Evolutionary conservation across 2,888 invertebrate species (phyloP), one percentile per base, ranked within the genome.

Genomic region (Megastigmus dorsalis): DNA sequence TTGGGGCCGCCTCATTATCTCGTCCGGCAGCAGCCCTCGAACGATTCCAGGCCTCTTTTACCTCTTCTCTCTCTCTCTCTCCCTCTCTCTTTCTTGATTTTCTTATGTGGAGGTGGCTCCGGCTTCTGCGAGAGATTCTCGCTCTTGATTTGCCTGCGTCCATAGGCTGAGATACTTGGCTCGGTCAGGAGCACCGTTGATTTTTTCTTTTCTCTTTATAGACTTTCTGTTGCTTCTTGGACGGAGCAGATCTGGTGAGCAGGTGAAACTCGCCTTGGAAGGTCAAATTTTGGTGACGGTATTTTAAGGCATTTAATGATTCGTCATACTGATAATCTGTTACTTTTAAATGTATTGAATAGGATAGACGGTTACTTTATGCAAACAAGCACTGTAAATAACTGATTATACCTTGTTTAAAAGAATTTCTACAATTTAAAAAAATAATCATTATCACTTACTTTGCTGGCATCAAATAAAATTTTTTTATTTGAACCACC

Each of bases 1-100:
- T 57, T 18, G 62, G 54, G 55, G 10, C 59, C 57, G 50, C 72
- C 68, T 71, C 76, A 70, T 76, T 77, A 77, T 69, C 74, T 70
- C 30, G 13, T 6, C 57, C 7, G 30, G 74, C 74, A 68, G 74
- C 62, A 65, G 55, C 67, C 38, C 33, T 75, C 43, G n/a, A n/a
- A n/a, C n/a, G n/a, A n/a, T n/a, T 55, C 60, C 57, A 33, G 33
- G 30, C 7, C 26, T 45, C 3, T 57, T 36, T 60, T 52, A n/a
- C n/a, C n/a, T n/a, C 15, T 67, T 71, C 59, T 45, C 54, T 48
- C 54, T 71, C 38, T 66, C 30, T 62, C 2, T 33, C 48, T 77
- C 26, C 54, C 62, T n/a, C 5, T 10, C 15, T 60, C 48, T 55
- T 55, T 59, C 52, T 59, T 54, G 23, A 20, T 1, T 65, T 26